These are phyloP conservation scores for Archips crataeganus DNA, from an alignment of 2,888 invertebrate species.

Conservation along the genomic window DNA sequence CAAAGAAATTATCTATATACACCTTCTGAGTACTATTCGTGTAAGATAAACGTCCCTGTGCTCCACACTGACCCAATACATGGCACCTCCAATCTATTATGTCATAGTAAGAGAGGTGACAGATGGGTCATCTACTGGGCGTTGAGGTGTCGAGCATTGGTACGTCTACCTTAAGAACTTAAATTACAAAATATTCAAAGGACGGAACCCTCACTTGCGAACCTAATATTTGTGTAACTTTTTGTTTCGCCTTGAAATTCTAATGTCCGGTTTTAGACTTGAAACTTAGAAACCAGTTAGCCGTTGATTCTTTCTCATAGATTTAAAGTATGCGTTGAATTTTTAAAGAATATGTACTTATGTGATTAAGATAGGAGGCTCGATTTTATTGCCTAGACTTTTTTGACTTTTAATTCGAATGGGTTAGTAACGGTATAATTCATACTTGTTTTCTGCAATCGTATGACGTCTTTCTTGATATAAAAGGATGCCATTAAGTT, in stretches of 20 bases:
- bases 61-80: no score
- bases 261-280: conserved; percentile 16
- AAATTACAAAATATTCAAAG: background rate
- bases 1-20: no score
- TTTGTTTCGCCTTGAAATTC: conserved; percentile 12
- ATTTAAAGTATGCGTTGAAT: background rate
- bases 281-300: conserved; percentile 15
- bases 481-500: no score
- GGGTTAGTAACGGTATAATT: background rate
- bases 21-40: no score
- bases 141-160: no score
- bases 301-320: background rate
- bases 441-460: no score
- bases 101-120: no score
- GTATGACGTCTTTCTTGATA: no score
- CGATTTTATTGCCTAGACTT: background rate
- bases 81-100: no score
- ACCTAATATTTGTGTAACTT: background rate
- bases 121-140: no score
- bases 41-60: no score
- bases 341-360: background rate
- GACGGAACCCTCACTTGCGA: background rate
- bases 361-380: background rate
- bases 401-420: background rate
- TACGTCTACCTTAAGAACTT: no score